A percentile compares a stretch with the other conserved stretches of the same genome.
Conservation (phyloP, 2,113 vertebrate genomes). For the Dasyornis broadbenti region DNA sequence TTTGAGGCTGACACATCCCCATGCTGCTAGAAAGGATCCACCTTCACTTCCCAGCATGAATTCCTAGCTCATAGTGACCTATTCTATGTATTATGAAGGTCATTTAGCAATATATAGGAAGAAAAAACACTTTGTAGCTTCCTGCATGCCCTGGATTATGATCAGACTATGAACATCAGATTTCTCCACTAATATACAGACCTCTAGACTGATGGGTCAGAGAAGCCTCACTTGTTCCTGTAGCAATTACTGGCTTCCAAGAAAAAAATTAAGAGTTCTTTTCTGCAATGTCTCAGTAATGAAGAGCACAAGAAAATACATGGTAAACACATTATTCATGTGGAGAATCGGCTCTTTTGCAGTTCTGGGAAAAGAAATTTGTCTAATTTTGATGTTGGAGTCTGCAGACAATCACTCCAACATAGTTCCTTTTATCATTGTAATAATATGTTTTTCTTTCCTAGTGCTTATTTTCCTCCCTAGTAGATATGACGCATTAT, state of each 20-base stretch:
- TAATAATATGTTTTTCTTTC: constrained; percentile 23
- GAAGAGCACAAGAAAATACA: background rate
- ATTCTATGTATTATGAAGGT: background rate
- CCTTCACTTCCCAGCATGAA: background rate
- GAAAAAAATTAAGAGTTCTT: background rate
- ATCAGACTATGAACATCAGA: background rate
- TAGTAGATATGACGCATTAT: background rate
- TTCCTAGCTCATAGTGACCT: background rate
- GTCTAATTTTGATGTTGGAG: constrained; percentile 19
- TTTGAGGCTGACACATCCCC: background rate
- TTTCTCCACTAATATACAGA: background rate
- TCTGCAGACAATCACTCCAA: background rate
- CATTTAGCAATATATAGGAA: background rate
- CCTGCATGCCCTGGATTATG: background rate
- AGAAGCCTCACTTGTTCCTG: background rate
- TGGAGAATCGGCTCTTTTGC: background rate
- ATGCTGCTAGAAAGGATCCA: background rate
- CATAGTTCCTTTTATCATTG: background rate
- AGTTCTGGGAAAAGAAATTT: constrained; percentile 29
- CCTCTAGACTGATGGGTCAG: background rate
- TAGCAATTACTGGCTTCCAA: background rate
- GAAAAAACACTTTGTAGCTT: background rate
- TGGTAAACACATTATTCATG: constrained; percentile 18
- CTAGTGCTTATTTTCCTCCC: background rate
- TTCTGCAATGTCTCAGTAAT: background rate